These are phyloP conservation scores for Lepetodrilus schrolli DNA, from an alignment of 2,888 invertebrate species.

Conservation along the genomic window DNA sequence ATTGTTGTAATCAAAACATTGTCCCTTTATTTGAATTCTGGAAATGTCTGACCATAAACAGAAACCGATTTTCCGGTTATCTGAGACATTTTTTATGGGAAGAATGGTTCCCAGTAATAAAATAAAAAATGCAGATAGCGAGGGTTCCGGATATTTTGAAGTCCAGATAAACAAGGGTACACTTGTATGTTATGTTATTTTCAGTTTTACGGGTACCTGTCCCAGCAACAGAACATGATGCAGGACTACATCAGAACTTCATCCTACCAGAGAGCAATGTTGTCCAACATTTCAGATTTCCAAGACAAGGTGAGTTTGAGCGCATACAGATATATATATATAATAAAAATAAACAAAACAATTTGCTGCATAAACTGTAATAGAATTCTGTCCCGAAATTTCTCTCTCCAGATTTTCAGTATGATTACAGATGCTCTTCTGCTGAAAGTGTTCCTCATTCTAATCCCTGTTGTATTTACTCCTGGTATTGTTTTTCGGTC, in stretches of 20 bases:
- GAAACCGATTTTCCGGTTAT: too few relatives aligned
- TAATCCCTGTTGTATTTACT: background rate
- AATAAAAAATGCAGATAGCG: too few relatives aligned
- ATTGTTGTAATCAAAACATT: too few relatives aligned
- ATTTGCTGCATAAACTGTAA: background rate
- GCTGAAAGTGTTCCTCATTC: background rate
- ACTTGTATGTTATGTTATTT: slow-evolving; percentile 45
- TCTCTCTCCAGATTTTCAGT: background rate
- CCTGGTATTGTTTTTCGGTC: too few relatives aligned
- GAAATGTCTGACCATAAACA: too few relatives aligned
- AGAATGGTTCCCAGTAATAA: too few relatives aligned
- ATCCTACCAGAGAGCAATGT: slow-evolving; percentile 97
- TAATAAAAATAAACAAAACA: too few relatives aligned
- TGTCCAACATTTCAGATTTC: slow-evolving; percentile 94
- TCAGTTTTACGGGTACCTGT: slow-evolving; percentile 97
- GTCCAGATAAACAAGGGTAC: too few relatives aligned
- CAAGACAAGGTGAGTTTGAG: slow-evolving; percentile 81
- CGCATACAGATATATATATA: too few relatives aligned
- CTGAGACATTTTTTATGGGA: too few relatives aligned
- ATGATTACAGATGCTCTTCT: background rate
- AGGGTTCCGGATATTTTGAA: too few relatives aligned
- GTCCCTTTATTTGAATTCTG: too few relatives aligned
- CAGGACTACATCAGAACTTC: slow-evolving; percentile 98
- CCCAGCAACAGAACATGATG: slow-evolving; percentile 99
- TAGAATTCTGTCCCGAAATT: background rate